Evolutionary conservation across 2,888 invertebrate genomes (phyloP), one percentile per base, ranked within the genome.

Genomic region (Poecilus cupreus): DNA sequence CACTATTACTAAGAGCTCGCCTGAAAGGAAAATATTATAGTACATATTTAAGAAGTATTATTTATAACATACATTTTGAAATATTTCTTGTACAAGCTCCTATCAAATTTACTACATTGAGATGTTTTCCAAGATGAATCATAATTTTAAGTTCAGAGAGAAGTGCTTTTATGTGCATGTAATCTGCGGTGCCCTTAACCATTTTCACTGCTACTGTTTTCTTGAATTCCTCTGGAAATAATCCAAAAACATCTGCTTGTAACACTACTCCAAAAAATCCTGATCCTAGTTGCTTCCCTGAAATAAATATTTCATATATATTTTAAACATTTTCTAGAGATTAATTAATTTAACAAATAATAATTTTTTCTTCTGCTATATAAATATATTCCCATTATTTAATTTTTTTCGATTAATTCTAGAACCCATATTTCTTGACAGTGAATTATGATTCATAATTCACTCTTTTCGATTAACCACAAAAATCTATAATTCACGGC

Each of bases 251-350:
- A 85, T 93, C 92, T 0, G 95, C 97, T 90, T 97, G 97, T 88
- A 97, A 93, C 0, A 98, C 98, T 2, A 97, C 95, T 18, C 98
- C 98, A 88, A 98, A 98, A 5, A 98, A 98, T 22, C 98, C 98
- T 24, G 96, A 95, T 5, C 98, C 98, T 51, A 98, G 89, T 87
- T 96, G 95, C 87, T 95, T 96, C 2, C 96, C 97, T 96, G 85
- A 18, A 87, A 84, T 83, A 80, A 37, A 85, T 83, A 81, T 37
- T 37, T 18, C 16, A 0, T 16, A 11, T 13, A 83, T 20, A 26
- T 22, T 16, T 32, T 32, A n/a, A 64, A n/a, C 13, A 11, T 26
- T 60, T 77, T 81, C 83, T 86, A 46, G n/a, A n/a, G n/a, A n/a
- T n/a, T n/a, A n/a, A n/a, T n/a, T n/a, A n/a, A n/a, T n/a, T n/a